Evolutionary conservation across 1,140 invertebrate genomes (phyloP).

Genomic region (Drosophila paulistorum): DNA sequence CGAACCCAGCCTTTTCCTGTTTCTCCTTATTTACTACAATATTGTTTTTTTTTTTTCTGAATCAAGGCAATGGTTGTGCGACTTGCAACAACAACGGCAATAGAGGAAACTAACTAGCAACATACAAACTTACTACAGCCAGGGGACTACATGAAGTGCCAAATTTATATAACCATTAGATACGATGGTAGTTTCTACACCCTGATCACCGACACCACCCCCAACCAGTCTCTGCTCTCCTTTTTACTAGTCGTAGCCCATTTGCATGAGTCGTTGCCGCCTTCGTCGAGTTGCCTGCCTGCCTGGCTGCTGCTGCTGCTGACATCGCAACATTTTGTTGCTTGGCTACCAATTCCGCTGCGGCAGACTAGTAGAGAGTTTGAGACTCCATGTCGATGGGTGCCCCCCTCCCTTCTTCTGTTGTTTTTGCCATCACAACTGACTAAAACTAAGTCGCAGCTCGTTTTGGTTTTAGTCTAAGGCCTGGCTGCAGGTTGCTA

Average conservation of each 20-base stretch:
- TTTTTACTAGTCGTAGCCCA: slow-evolving; percentile 59
- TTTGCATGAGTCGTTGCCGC: slow-evolving; percentile 70
- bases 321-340: slow-evolving; percentile 80
- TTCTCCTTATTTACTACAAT: slow-evolving; percentile 43
- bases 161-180: slow-evolving; percentile 75
- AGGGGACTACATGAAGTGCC: slow-evolving; percentile 64
- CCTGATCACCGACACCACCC: background rate
- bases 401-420: background rate
- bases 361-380: slow-evolving; percentile 33
- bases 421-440: background rate
- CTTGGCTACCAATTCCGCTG: slow-evolving; percentile 74
- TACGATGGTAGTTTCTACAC: slow-evolving; percentile 54
- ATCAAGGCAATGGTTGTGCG: slow-evolving; percentile 44
- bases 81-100: slow-evolving; percentile 41
- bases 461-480: slow-evolving; percentile 47
- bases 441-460: slow-evolving; percentile 54
- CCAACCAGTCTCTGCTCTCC: slow-evolving; percentile 17
- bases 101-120: slow-evolving; percentile 12
- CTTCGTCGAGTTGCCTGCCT: slow-evolving; percentile 23
- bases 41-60: slow-evolving; percentile 40
- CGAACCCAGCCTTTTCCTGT: slow-evolving; percentile 58
- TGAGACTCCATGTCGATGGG: slow-evolving; percentile 24
- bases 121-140: slow-evolving; percentile 15
- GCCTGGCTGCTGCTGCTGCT: slow-evolving; percentile 38
- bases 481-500: slow-evolving; percentile 65